Evolutionary conservation across 2,888 invertebrate genomes (phyloP), one percentile per base, ranked within the genome.

Genomic region (Ophion ventricosus): DNA sequence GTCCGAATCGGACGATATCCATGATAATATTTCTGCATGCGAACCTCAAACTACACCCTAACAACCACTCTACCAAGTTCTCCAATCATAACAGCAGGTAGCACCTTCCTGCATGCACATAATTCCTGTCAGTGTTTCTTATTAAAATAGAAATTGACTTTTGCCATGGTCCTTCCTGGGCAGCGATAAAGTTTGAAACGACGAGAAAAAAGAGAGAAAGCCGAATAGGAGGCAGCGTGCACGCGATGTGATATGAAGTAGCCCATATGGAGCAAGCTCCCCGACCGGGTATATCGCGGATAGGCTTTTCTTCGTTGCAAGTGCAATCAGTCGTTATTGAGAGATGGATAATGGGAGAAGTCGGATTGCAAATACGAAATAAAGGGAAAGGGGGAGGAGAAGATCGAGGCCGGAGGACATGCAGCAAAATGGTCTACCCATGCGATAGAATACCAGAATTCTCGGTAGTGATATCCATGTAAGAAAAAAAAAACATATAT

Each of bases 291-390:
- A 59, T 59, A 72, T 59, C 72, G 40, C 17, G 61, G n/a, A n/a
- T n/a, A n/a, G n/a, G 54, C 84, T 84, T 82, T 83, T 75, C 83
- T 87, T 87, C 87, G 87, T 86, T 87, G 86, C 85, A 78, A 81
- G 87, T 83, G 86, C 87, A 88, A 88, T 88, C 88, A 87, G 87
- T 85, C 84, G 86, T 87, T 88, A 89, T 89, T 87, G 87, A 88
- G 85, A 85, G 74, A 70, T 70, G 78, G 79, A 76, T 77, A 63
- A 70, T 25, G 70, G 49, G 70, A 69, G 49, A 69, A 67, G 43
- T 0, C n/a, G 67, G 35, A 59, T 77, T 17, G 49, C 26, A 49
- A 77, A 61, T 61, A 54, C n/a, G 73, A 84, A 29, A 67, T 77
- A 49, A 61, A 49, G 64, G 35, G 83, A 70, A 54, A 25, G 57